Evolutionary conservation across 2,797 vertebrate species (phyloP), one percentile per base, ranked within the genome.

Genomic region (Coilia nasus): DNA sequence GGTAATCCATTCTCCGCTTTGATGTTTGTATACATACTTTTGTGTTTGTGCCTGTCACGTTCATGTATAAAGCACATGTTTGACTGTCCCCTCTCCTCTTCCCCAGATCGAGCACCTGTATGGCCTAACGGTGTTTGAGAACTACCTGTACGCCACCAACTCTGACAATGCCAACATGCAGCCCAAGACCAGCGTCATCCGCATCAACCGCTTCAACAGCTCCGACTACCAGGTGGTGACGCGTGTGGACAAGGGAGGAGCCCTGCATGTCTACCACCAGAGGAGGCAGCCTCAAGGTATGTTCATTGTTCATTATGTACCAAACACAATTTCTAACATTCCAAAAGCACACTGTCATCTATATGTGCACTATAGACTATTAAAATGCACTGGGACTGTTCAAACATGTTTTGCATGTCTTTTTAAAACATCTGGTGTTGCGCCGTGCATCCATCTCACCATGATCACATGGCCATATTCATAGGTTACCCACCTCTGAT

Each of bases 61-160:
- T 54, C 9, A 54, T 54, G 9, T 54, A 54, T 54, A 2, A 54
- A 54, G 14, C 50, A 54, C 50, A 54, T 54, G 1, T 54, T 54
- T 54, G 50, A 54, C 50, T 54, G 2, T 54, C 50, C 50, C 14
- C 9, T 57, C 57, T 83, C 84, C 7, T 85, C 46, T 23, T 84
- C n/a, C 84, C 50, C 88, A 99, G 98, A 99, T 99, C 0, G 98
- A 99, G 19, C 98, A 99, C 89, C 94, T 99, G 62, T 99, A 99
- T 0, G 97, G 97, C 1, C 94, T 99, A 88, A 99, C 98, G 0
- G 98, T 99, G 81, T 99, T 99, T 1, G 98, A 99, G 94, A 99
- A 99, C 89, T 99, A 99, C 85, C 95, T 99, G 62, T 99, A 99
- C 0, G 98, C 98, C 92, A 99, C 98, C 91, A 99, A 99, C 92